A percentile compares a stretch with the other conserved stretches of the same genome.
Conservation (phyloP, 2,113 vertebrate genomes). For the Neolamprologus cancellatus region DNA sequence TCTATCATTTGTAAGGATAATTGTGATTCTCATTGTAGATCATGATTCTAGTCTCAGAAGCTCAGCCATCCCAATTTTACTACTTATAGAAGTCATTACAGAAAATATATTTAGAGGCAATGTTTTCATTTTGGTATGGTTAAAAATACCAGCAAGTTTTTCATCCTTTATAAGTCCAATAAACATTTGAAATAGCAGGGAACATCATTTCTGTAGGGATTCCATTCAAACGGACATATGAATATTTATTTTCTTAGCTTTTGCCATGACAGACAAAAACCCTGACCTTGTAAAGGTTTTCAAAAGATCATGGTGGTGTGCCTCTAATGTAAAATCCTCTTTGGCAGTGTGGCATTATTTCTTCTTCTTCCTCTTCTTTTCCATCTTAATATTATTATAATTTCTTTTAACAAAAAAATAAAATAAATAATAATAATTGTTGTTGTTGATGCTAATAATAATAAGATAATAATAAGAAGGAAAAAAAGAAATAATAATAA, state of each 20-base stretch:
- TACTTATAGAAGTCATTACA: not conserved
- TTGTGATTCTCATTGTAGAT: not conserved
- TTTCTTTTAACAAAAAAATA: not conserved
- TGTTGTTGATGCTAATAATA: not conserved
- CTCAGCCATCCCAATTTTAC: not conserved
- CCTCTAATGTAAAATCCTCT: not conserved
- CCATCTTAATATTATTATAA: not conserved
- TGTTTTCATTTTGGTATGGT: not conserved
- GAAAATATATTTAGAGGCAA: not conserved
- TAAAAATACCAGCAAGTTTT: not conserved
- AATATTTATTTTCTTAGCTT: not conserved
- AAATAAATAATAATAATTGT: not conserved
- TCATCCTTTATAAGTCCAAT: not conserved
- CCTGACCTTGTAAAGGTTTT: not conserved
- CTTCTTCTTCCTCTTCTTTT: not conserved
- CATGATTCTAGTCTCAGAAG: not conserved
- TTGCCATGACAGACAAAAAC: not conserved
- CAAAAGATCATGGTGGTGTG: not conserved
- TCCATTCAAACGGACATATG: not conserved
- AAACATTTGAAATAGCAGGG: not conserved
- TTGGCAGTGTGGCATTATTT: not conserved
- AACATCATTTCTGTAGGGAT: not conserved
- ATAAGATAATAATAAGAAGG: accelerated
- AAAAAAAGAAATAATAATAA: not conserved
- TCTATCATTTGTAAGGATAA: not conserved